Conservation (phyloP, 2,113 vertebrate genomes). For the Procapra przewalskii region DNA sequence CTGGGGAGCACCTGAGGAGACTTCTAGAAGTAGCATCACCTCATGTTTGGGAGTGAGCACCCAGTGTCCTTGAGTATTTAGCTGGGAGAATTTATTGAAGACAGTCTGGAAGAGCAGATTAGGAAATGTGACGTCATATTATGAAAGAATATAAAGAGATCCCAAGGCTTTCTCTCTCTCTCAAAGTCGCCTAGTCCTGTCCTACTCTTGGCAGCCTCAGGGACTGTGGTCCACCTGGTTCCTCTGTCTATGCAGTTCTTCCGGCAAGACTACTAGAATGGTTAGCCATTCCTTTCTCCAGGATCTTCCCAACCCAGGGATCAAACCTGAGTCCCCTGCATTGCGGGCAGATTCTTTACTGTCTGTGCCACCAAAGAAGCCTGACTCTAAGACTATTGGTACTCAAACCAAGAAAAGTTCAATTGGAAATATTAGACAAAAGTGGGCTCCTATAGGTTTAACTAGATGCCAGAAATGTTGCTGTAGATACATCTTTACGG, state of each 20-base stretch:
- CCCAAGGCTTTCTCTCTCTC: neutral
- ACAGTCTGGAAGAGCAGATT: neutral
- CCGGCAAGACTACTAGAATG: neutral
- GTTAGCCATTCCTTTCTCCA: neutral
- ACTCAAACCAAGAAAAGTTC: neutral
- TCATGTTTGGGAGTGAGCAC: neutral
- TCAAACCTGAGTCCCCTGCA: neutral
- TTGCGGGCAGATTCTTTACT: neutral
- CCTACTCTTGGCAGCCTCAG: neutral
- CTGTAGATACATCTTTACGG: neutral
- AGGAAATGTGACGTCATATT: neutral
- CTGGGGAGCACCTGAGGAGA: neutral
- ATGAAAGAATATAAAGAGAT: neutral
- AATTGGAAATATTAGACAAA: neutral
- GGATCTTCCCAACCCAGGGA: neutral
- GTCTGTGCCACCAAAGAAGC: neutral
- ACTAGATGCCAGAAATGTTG: neutral
- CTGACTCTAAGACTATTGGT: neutral
- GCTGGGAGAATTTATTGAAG: neutral
- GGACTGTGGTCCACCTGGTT: neutral
- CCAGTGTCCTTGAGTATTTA: neutral
- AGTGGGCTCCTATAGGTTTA: neutral
- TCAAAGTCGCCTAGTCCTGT: neutral
- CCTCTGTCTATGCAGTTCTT: neutral
- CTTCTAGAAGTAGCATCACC: neutral